Percentiles rank a stretch among this genome's conserved stretches.
Conservation (phyloP, 2,888 invertebrate species). For the Biston betularia region DNA sequence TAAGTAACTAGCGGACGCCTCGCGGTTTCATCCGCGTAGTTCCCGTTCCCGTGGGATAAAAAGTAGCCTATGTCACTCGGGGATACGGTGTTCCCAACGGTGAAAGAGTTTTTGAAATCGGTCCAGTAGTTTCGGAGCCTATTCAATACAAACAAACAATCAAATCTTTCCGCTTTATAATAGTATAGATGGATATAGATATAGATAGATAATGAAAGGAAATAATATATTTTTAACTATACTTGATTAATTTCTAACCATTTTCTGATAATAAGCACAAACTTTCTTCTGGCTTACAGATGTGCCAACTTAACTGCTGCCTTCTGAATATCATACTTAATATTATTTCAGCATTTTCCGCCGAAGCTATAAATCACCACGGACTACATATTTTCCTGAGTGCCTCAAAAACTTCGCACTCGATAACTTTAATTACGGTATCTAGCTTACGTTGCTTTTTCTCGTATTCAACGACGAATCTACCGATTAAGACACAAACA, state of each 20-base stretch:
- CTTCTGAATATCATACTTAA: constrained; percentile 11
- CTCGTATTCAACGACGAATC: background rate
- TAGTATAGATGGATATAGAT: too few relatives aligned
- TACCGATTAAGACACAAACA: too few relatives aligned
- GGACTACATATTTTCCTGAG: constrained; percentile 26
- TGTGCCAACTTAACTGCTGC: constrained; percentile 1
- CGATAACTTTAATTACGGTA: constrained; percentile 28
- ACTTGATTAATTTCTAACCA: background rate
- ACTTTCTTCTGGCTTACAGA: constrained; percentile 2
- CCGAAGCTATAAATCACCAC: constrained; percentile 28
- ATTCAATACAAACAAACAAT: too few relatives aligned
- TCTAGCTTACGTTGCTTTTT: constrained; percentile 9
- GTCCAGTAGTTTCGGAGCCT: too few relatives aligned
- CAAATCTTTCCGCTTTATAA: too few relatives aligned
- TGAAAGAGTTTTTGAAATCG: too few relatives aligned
- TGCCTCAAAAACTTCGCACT: constrained; percentile 26
- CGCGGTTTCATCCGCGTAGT: too few relatives aligned
- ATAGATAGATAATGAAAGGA: too few relatives aligned
- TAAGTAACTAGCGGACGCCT: too few relatives aligned
- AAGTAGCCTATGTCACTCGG: too few relatives aligned
- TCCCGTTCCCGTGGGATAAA: too few relatives aligned
- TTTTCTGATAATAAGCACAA: constrained; percentile 1
- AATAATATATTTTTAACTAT: background rate
- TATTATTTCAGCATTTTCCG: constrained; percentile 8
- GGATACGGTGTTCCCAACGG: too few relatives aligned